Evolutionary conservation across 2,797 vertebrate species (phyloP).

Genomic region (Xenops minutus): DNA sequence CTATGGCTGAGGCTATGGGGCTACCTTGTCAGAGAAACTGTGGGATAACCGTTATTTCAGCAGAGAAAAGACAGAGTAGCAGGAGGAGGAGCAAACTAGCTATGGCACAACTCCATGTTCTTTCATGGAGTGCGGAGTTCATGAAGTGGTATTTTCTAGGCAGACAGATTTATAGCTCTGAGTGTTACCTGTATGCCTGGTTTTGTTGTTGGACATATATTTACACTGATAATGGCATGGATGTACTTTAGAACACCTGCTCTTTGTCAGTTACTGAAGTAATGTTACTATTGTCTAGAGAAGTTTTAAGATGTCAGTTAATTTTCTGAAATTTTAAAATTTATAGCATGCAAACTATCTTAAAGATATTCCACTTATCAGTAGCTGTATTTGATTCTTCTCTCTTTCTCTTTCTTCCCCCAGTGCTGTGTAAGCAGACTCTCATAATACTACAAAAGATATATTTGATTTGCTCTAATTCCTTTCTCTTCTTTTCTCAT

Average conservation of each 20-base stretch:
- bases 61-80: background rate
- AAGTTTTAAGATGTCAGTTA: background rate
- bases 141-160: background rate
- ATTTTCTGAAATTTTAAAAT: background rate
- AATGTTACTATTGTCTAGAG: background rate
- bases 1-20: background rate
- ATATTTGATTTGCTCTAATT: background rate
- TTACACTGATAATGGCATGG: background rate
- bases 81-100: background rate
- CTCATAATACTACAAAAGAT: background rate
- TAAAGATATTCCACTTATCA: background rate
- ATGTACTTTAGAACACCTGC: background rate
- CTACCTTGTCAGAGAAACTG: background rate
- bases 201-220: background rate
- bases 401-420: background rate
- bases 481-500: conserved; percentile 3
- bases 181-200: background rate
- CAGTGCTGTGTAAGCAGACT: background rate
- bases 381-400: background rate
- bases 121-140: background rate
- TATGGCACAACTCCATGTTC: accelerated
- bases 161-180: background rate
- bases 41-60: background rate
- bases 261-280: background rate
- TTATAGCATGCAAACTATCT: background rate